Percentiles rank a stretch among this genome's conserved stretches.
These are phyloP conservation scores for Ditula angustiorana DNA, from an alignment of 2,888 invertebrate genomes.

Conservation along the genomic window DNA sequence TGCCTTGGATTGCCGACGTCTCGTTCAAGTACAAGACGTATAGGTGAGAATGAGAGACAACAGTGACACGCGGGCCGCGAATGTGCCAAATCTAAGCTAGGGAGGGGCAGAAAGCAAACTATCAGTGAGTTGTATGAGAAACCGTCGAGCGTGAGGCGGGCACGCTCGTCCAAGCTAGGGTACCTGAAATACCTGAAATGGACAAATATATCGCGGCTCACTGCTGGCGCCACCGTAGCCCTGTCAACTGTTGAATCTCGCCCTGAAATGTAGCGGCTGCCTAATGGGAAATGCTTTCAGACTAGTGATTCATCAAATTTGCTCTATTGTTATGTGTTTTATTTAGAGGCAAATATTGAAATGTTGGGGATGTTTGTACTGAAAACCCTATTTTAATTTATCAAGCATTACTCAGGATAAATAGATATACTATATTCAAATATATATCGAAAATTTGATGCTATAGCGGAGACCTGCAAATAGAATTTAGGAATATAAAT, in stretches of 20 bases:
- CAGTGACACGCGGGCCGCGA: conserved; percentile 86
- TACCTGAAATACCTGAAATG: conserved; percentile 84
- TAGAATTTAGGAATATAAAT: conserved; percentile 14
- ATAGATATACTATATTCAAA: not conserved
- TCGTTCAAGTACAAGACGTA: conserved; percentile 86
- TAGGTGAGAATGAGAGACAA: conserved; percentile 86
- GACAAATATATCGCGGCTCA: conserved; percentile 79
- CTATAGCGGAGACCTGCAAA: conserved; percentile 16
- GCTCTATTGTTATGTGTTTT: conserved; percentile 17
- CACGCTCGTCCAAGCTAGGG: conserved; percentile 77
- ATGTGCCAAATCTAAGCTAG: conserved; percentile 86
- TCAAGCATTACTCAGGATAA: conserved; percentile 1
- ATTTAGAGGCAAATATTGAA: conserved; percentile 21
- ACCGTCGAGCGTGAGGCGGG: conserved; percentile 71
- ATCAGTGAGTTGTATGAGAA: conserved; percentile 81
- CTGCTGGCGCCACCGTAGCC: conserved; percentile 80
- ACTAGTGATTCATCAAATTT: conserved; percentile 9
- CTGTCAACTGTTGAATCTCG: conserved; percentile 86
- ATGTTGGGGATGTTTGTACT: not conserved
- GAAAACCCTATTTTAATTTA: conserved; percentile 5
- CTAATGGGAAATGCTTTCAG: conserved; percentile 41
- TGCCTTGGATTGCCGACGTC: conserved; percentile 85
- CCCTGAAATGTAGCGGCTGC: conserved; percentile 77
- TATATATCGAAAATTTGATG: not conserved
- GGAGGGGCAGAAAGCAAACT: conserved; percentile 86